Evolutionary conservation across 2,113 vertebrate genomes (phyloP), one percentile per base, ranked within the genome.

Genomic region (Cephalopholis sonnerati): DNA sequence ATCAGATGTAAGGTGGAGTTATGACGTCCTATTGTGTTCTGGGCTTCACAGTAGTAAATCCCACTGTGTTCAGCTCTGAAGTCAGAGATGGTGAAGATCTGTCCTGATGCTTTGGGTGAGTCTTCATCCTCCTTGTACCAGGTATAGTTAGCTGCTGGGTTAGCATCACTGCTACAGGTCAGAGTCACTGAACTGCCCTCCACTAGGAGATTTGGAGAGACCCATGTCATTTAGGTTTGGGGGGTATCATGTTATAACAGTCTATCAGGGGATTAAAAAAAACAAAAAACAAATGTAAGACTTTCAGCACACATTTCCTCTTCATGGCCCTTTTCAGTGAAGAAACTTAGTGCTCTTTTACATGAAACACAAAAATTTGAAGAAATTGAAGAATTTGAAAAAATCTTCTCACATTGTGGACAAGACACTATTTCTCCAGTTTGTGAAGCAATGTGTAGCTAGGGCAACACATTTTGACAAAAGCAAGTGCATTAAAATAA

Each of bases 101-200:
- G 57, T 69, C 20, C 57, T 18, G 54, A 27, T 11, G 29, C 29
- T 68, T 3, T 8, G 2, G 44, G 54, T 48, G 65, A 41, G 20
- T 54, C 39, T 46, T 58, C 73, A 54, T 36, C 24, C 8, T 46
- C 7, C 76, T 79, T 88, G 70, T 72, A 86, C 86, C 77, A 88
- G 55, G 24, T 79, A 51, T 73, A 73, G 0, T 0, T 59, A 72
- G 82, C 74, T 75, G 46, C 29, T 53, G 84, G 84, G 62, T 82
- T 79, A 39, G 84, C 84, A 48, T 86, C 74, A 55, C 73, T 86
- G 78, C 61, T 63, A 41, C 61, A 63, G 36, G 32, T 44, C 68
- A 86, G 55, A 68, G 0, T 82, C 50, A 86, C 63, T 44, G 50
- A 70, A 9, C 44, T 59, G 18, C 75, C 85, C 75, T 82, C 57